Evolutionary conservation across 1,140 invertebrate species (phyloP), one percentile per base, ranked within the genome.

Genomic region (Pogonognathellus flavescens): DNA sequence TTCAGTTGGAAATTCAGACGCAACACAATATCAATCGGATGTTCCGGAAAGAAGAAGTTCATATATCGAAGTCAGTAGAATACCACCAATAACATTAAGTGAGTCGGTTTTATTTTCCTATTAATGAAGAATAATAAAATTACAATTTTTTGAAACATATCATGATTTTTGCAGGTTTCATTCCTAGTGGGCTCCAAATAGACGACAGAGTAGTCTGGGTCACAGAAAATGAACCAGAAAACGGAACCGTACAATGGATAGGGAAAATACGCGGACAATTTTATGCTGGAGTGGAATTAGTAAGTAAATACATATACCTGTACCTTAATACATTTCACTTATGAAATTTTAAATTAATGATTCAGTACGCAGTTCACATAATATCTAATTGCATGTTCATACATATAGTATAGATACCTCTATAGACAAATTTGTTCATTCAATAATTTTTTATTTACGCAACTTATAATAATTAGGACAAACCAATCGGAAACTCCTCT

Each of bases 231-330:
- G 85, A 82, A 22, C 82, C 86, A 8, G 82, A 86, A 57, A 41
- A 41, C 13, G 87, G 85, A 1, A 85, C 66, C 18, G 85, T 88
- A 0, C 59, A 76, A 0, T 88, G 87, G 87, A 82, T 88, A 25
- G 87, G 87, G 25, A 86, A 84, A 80, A 84, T 86, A 25, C 49
- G 84, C 22, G 57, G 53, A 8, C 70, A 86, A 57, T 88, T 52
- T 55, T 83, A 83, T 80, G 83, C 85, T 25, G 87, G 87, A 13
- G 59, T 88, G 18, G 84, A 87, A 84, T 84, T 87, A 83, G 86
- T 87, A 66, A 85, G n/a, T n/a, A n/a, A n/a, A n/a, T n/a, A n/a
- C n/a, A n/a, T n/a, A n/a, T n/a, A n/a, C n/a, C n/a, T n/a, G n/a
- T n/a, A n/a, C n/a, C n/a, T n/a, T n/a, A n/a, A n/a, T n/a, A n/a